Evolutionary conservation across 2,113 vertebrate genomes (phyloP).

Genomic region (Laticauda laticaudata): DNA sequence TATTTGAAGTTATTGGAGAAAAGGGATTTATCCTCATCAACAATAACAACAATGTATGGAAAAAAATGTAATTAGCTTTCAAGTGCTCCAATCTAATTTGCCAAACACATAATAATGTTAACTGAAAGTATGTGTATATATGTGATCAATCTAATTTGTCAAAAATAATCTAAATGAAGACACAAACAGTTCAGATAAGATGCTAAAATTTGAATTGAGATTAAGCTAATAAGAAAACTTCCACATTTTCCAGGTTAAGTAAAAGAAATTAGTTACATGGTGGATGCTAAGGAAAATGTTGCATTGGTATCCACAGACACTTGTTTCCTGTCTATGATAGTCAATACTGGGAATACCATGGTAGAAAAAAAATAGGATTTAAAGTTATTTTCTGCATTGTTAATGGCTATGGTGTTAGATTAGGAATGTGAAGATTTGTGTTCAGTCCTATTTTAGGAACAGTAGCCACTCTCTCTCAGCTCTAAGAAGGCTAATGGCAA

Average conservation of each 20-base stretch:
- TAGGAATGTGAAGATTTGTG: background rate
- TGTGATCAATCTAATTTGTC: background rate
- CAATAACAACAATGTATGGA: background rate
- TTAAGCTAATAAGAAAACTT: background rate
- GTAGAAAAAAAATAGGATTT: background rate
- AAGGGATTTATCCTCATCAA: constrained; percentile 12
- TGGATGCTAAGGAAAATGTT: background rate
- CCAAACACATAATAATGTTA: background rate
- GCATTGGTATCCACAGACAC: background rate
- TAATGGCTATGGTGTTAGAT: background rate
- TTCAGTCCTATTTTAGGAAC: background rate
- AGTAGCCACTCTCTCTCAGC: background rate
- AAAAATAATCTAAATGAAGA: background rate
- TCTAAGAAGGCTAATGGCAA: background rate
- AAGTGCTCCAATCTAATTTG: background rate
- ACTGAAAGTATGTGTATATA: background rate
- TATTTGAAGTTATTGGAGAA: constrained; percentile 17
- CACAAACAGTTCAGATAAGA: background rate
- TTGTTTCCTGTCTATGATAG: background rate
- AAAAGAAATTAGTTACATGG: background rate
- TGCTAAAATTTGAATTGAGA: background rate
- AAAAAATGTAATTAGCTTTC: background rate
- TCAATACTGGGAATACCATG: background rate
- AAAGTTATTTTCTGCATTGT: background rate
- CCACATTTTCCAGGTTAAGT: background rate